phyloP scores from a whole-genome alignment of 2,113 vertebrate species.

The Scomber colias region DNA sequence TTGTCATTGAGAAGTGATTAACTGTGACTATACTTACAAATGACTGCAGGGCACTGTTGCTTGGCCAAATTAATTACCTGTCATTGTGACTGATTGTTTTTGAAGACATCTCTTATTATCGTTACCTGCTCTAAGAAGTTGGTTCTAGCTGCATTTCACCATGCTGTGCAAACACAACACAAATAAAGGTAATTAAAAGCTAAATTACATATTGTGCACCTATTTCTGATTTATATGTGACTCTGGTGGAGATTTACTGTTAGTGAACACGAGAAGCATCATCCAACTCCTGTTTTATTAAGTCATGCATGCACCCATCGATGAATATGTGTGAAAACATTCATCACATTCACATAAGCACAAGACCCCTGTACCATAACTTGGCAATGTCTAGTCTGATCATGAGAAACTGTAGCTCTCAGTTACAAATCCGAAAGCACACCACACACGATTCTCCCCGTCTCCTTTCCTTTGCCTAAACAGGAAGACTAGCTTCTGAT shows the following conservation, averaged over 20 bases:
- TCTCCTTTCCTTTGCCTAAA: constrained; percentile 20
- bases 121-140: constrained; percentile 20
- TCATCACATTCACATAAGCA: too few species aligned
- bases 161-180: background rate
- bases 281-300: background rate
- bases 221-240: constrained; percentile 6
- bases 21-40: constrained; percentile 73
- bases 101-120: constrained; percentile 69
- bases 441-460: background rate
- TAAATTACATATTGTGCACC: constrained; percentile 2
- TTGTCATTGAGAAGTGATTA: constrained; percentile 82
- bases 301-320: background rate
- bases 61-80: constrained; percentile 83
- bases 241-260: background rate
- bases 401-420: constrained; percentile 22
- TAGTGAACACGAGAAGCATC: background rate
- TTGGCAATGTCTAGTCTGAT: background rate
- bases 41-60: constrained; percentile 68
- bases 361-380: background rate
- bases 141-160: constrained; percentile 21
- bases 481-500: constrained; percentile 4
- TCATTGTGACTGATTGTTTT: constrained; percentile 79
- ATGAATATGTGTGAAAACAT: background rate
- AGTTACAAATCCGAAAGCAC: constrained; percentile 6
- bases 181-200: constrained; percentile 18